Evolutionary conservation across 1,140 invertebrate species (phyloP).

Genomic region (Octopus bimaculoides): DNA sequence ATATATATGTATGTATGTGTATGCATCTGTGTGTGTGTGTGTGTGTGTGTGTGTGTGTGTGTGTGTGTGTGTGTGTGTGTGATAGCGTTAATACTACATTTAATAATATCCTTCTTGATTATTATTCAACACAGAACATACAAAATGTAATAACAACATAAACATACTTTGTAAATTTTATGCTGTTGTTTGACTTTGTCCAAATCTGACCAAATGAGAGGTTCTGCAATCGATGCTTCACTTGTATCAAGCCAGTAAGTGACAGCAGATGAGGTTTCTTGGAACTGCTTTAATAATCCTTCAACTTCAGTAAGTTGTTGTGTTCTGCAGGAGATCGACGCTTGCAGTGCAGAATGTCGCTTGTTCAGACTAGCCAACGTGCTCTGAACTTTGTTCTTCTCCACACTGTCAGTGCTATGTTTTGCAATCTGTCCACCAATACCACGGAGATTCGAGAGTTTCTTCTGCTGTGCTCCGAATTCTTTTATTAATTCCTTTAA

Average conservation of each 20-base stretch:
- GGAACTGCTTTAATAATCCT: constrained; percentile 83
- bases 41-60: too few species aligned
- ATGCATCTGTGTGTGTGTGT: too few species aligned
- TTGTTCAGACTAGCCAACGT: constrained; percentile 57
- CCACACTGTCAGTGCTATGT: constrained; percentile 33
- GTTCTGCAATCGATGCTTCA: constrained; percentile 72
- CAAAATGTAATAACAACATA: too few species aligned
- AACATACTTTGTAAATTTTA: constrained; percentile 79
- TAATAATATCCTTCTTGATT: too few species aligned
- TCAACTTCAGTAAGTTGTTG: constrained; percentile 78
- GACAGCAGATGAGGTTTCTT: constrained; percentile 77
- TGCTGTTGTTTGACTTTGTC: constrained; percentile 74
- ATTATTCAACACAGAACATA: too few species aligned
- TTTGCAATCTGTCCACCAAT: constrained; percentile 42
- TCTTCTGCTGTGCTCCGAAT: constrained; percentile 40
- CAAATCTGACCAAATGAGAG: constrained; percentile 74
- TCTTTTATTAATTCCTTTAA: constrained; percentile 21
- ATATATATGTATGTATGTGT: too few species aligned
- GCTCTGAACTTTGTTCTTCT: constrained; percentile 43
- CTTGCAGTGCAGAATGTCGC: constrained; percentile 74
- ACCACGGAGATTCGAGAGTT: constrained; percentile 35
- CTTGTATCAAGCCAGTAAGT: constrained; percentile 82
- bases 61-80: too few species aligned
- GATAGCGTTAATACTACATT: too few species aligned
- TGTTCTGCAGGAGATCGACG: constrained; percentile 67